A percentile compares a stretch with the other conserved stretches of the same genome.
These are phyloP conservation scores for Xenus cinereus DNA, from an alignment of 2,113 vertebrate genomes.

Conservation along the genomic window DNA sequence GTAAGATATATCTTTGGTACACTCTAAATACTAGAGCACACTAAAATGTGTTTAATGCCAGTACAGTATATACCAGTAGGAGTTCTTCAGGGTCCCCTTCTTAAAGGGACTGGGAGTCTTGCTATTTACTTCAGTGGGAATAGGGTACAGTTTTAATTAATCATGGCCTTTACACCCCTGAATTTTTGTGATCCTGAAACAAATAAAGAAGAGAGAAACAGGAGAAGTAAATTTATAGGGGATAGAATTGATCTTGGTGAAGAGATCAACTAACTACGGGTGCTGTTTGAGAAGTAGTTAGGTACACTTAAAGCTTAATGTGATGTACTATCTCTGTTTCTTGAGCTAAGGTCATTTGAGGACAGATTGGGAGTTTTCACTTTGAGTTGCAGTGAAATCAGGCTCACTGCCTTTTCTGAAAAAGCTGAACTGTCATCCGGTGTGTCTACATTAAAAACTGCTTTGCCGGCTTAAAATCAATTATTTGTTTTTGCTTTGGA, in stretches of 20 bases:
- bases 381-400: not conserved
- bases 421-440: not conserved
- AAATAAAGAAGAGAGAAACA: not conserved
- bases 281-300: not conserved
- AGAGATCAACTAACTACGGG: not conserved
- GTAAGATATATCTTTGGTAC: not conserved
- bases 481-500: slow-evolving; percentile 54
- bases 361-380: not conserved
- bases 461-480: slow-evolving; percentile 13
- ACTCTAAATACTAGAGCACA: not conserved
- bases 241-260: not conserved
- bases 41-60: not conserved
- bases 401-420: not conserved
- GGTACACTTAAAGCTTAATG: not conserved
- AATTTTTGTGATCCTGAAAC: not conserved
- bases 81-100: not conserved
- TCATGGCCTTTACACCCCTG: not conserved
- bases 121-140: not conserved
- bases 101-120: not conserved
- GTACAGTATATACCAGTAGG: no score
- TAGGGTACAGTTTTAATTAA: not conserved
- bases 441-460: not conserved
- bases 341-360: not conserved
- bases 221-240: not conserved
- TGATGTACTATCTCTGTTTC: not conserved